Evolutionary conservation across 2,888 invertebrate genomes (phyloP).

Genomic region (Corbicula japonica): DNA sequence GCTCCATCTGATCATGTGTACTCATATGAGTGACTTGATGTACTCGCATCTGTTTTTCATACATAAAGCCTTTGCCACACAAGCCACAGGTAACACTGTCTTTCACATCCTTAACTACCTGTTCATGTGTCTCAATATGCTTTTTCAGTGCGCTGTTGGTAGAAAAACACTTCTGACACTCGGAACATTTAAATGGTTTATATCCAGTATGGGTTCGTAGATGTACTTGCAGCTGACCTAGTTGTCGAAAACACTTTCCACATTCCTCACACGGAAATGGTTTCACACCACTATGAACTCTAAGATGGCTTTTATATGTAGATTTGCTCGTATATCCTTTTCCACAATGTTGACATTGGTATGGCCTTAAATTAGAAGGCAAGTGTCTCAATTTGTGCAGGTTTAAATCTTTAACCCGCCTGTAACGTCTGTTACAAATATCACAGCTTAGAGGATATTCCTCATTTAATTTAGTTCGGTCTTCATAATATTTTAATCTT

Average conservation of each 20-base stretch:
- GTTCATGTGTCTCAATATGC: slow-evolving; percentile 26
- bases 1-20: background rate
- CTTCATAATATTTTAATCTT: slow-evolving; percentile 38
- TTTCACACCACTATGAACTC: slow-evolving; percentile 30
- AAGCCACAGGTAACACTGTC: slow-evolving; percentile 20
- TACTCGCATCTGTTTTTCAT: background rate
- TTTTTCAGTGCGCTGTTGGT: slow-evolving; percentile 34
- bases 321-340: slow-evolving; percentile 33
- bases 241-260: slow-evolving; percentile 39
- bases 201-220: slow-evolving; percentile 41
- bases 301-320: background rate
- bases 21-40: slow-evolving; percentile 31
- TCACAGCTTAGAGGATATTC: slow-evolving; percentile 31
- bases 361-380: slow-evolving; percentile 26
- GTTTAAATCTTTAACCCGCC: slow-evolving; percentile 23
- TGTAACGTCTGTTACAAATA: slow-evolving; percentile 23
- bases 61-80: slow-evolving; percentile 21
- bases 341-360: slow-evolving; percentile 47
- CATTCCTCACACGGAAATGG: slow-evolving; percentile 49
- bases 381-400: slow-evolving; percentile 48
- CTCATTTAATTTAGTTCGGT: slow-evolving; percentile 8
- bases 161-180: slow-evolving; percentile 36
- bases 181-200: slow-evolving; percentile 43
- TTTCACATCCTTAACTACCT: background rate
- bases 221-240: slow-evolving; percentile 45